A percentile compares a stretch with the other conserved stretches of the same genome.
Evolutionary conservation across 2,797 vertebrate genomes (phyloP).

Genomic region (Pangasius mekongensis): DNA sequence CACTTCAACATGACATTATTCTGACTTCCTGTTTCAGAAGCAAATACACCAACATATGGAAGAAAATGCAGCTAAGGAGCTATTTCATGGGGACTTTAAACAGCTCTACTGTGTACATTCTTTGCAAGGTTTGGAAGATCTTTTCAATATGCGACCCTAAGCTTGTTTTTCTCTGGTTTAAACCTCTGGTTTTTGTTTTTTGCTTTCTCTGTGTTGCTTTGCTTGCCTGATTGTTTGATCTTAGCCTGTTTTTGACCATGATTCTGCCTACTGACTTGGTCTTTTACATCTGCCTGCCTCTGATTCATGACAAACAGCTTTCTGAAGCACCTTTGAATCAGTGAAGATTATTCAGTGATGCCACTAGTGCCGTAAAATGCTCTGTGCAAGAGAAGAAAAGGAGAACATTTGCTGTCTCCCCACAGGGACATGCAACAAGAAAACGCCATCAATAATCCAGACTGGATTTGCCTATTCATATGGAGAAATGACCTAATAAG

Average conservation of each 20-base stretch:
- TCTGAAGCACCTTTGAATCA: background rate
- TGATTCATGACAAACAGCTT: background rate
- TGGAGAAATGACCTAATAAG: constrained; percentile 36
- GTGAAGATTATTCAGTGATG: constrained; percentile 16
- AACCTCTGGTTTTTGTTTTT: background rate
- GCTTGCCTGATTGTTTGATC: background rate
- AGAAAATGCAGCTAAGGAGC: background rate
- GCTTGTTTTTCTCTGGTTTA: background rate
- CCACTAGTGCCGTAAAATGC: background rate
- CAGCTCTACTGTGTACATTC: background rate
- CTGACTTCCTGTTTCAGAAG: background rate
- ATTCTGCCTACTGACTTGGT: background rate
- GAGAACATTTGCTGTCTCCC: constrained; percentile 35
- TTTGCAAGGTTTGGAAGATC: background rate
- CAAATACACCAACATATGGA: background rate
- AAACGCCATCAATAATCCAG: constrained; percentile 38
- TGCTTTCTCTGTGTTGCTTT: background rate
- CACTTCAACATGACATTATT: background rate
- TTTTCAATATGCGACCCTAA: background rate
- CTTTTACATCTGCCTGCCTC: background rate
- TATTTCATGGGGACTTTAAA: background rate
- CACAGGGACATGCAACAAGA: constrained; percentile 12
- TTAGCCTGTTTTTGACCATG: background rate
- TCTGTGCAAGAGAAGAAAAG: constrained; percentile 48
- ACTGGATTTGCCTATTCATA: constrained; percentile 43